Evolutionary conservation across 2,888 invertebrate genomes (phyloP).

Genomic region (Endomychus coccineus): DNA sequence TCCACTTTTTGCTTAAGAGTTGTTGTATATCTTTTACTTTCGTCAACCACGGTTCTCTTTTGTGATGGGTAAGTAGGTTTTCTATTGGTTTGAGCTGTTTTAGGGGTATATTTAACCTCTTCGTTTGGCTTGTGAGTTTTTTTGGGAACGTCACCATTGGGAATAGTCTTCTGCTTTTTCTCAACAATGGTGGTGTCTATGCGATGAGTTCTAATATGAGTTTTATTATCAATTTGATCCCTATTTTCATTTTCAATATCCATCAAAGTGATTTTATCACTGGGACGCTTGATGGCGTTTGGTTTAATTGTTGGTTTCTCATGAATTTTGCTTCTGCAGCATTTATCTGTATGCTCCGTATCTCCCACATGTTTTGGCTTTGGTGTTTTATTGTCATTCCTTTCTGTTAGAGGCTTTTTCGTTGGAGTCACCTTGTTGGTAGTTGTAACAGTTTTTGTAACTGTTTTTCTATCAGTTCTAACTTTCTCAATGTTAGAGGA

Average conservation of each 20-base stretch:
- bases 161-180: conserved; percentile 19
- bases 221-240: conserved; percentile 23
- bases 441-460: not conserved
- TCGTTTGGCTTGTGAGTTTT: no score
- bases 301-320: conserved; percentile 10
- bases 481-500: no score
- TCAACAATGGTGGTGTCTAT: conserved; percentile 30
- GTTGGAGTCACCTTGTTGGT: not conserved
- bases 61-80: no score
- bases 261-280: conserved; percentile 20
- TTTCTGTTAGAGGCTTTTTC: conserved; percentile 6
- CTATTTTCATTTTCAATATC: conserved; percentile 27
- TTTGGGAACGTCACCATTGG: conserved; percentile 21
- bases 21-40: no score
- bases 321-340: conserved; percentile 11
- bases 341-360: conserved; percentile 13
- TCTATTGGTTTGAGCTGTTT: no score
- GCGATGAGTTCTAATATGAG: conserved; percentile 30
- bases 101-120: no score
- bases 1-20: no score
- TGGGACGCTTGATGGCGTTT: conserved; percentile 5
- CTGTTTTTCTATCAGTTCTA: not conserved
- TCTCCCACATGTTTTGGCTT: not conserved
- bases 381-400: conserved; percentile 4
- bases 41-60: no score